These are phyloP conservation scores for Noctua pronuba DNA, from an alignment of 2,888 invertebrate species.

Conservation along the genomic window DNA sequence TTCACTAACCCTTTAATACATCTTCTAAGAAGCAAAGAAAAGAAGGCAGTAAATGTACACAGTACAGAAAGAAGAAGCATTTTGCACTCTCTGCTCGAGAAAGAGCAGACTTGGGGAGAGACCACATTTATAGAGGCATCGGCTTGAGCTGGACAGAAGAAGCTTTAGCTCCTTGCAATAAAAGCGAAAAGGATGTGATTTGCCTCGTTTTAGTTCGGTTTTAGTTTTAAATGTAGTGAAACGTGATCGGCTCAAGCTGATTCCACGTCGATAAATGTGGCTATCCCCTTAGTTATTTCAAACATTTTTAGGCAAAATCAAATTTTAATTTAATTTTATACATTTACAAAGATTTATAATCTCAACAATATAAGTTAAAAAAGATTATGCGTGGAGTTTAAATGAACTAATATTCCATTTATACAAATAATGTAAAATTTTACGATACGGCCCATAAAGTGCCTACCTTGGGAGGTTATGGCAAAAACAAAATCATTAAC, in stretches of 20 bases:
- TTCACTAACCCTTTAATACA: neutral
- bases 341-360: slow-evolving; percentile 49
- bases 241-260: neutral
- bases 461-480: slow-evolving; percentile 15
- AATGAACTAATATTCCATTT: slow-evolving; percentile 52
- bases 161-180: neutral
- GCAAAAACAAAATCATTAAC: slow-evolving; percentile 29
- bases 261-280: neutral
- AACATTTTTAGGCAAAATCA: slow-evolving; percentile 29
- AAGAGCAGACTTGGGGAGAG: slow-evolving; percentile 3
- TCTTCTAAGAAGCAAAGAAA: slow-evolving; percentile 30
- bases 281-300: neutral
- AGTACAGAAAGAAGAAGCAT: slow-evolving; percentile 52
- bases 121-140: neutral
- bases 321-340: slow-evolving; percentile 20
- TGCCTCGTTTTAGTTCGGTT: neutral
- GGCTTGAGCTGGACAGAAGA: neutral
- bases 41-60: slow-evolving; percentile 45
- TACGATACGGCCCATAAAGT: slow-evolving; percentile 7
- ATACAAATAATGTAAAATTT: slow-evolving; percentile 53
- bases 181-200: neutral
- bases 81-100: slow-evolving; percentile 20
- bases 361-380: slow-evolving; percentile 41
- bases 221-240: neutral
- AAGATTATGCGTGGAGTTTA: slow-evolving; percentile 43